These are phyloP conservation scores for Ceuthmochares aereus DNA, from an alignment of 2,113 vertebrate species.

Conservation along the genomic window DNA sequence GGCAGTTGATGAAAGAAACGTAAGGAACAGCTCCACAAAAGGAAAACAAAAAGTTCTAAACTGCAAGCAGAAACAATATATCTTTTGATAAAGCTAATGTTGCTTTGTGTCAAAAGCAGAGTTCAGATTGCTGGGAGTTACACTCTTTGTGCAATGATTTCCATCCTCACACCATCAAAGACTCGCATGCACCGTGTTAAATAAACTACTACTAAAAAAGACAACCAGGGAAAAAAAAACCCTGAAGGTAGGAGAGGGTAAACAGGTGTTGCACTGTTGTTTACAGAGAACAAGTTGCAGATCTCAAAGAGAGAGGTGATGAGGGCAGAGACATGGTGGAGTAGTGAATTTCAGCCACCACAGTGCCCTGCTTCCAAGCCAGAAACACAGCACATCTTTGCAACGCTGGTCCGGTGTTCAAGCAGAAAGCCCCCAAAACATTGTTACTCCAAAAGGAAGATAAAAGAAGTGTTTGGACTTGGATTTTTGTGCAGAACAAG, in stretches of 20 bases:
- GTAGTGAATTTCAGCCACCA: accelerated
- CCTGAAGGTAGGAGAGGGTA: background rate
- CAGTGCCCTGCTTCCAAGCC: background rate
- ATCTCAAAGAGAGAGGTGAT: accelerated
- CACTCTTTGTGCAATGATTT: background rate
- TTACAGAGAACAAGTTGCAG: background rate
- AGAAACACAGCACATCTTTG: background rate
- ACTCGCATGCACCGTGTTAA: background rate
- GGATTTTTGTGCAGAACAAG: background rate
- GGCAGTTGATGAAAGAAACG: constrained; percentile 11
- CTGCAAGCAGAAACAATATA: background rate
- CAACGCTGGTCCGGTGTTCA: background rate
- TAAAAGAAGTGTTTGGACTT: background rate
- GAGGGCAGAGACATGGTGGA: accelerated
- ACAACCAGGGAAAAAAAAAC: background rate
- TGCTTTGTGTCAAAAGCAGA: constrained; percentile 10
- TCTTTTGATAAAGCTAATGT: constrained; percentile 19
- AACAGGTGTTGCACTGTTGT: background rate
- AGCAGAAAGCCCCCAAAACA: background rate
- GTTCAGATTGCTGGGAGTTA: background rate
- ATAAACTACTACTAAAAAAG: background rate
- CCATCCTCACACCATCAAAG: background rate
- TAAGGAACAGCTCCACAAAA: background rate
- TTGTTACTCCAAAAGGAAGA: background rate
- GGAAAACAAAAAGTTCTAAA: background rate